phyloP scores from a whole-genome alignment of 2,888 invertebrate species.

The Agonopterix heracliana region DNA sequence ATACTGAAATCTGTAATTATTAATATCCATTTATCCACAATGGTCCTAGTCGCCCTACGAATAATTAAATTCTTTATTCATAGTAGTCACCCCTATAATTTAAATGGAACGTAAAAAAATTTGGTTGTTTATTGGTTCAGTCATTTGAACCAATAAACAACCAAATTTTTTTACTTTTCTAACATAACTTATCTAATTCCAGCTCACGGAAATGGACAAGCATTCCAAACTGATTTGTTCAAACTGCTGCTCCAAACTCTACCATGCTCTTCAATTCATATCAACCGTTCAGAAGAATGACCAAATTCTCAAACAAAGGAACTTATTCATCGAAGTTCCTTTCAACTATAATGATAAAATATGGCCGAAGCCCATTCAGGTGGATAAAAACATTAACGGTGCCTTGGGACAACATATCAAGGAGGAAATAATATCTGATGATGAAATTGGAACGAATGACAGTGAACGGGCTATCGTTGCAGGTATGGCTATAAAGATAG shows the following conservation, averaged over 20 bases:
- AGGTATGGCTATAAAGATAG: constrained; percentile 54
- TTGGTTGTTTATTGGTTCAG: too few relatives aligned
- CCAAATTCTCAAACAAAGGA: constrained; percentile 27
- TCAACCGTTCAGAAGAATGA: constrained; percentile 36
- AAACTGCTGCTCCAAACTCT: constrained; percentile 37
- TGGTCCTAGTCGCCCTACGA: too few relatives aligned
- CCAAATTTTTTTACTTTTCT: too few relatives aligned
- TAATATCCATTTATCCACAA: too few relatives aligned
- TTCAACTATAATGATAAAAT: constrained; percentile 18
- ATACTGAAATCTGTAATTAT: too few relatives aligned
- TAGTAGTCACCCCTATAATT: too few relatives aligned
- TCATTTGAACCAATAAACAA: too few relatives aligned
- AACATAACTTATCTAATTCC: constrained; percentile 12
- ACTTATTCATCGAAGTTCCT: constrained; percentile 3
- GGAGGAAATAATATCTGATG: constrained; percentile 53
- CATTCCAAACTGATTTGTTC: constrained; percentile 52
- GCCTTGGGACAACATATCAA: constrained; percentile 45
- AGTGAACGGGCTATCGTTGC: constrained; percentile 15
- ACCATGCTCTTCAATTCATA: constrained; percentile 41
- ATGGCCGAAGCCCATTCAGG: constrained; percentile 61
- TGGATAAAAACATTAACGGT: constrained; percentile 39
- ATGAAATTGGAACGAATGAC: constrained; percentile 34
- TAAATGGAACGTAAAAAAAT: too few relatives aligned
- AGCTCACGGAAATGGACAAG: constrained; percentile 41
- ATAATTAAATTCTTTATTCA: too few relatives aligned